These are phyloP conservation scores for Galeopterus variegatus DNA, from an alignment of 2,113 vertebrate species.

Conservation along the genomic window DNA sequence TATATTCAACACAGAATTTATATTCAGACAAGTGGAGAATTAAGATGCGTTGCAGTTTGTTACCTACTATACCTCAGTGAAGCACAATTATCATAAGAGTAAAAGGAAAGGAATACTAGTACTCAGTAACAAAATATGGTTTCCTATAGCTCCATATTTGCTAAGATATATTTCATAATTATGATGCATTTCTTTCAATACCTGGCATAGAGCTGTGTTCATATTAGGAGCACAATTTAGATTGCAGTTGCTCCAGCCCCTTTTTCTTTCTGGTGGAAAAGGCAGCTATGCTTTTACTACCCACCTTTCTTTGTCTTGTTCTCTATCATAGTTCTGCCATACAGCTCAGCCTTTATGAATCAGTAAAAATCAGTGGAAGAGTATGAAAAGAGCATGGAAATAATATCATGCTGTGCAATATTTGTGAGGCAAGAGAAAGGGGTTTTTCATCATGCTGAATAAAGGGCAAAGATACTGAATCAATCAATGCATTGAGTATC, in stretches of 20 bases:
- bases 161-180: not conserved
- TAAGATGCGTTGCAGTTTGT: constrained; percentile 13
- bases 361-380: not conserved
- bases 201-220: not conserved
- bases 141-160: not conserved
- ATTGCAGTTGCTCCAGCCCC: not conserved
- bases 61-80: not conserved
- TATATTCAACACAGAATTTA: constrained; percentile 43
- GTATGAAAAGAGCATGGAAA: constrained; percentile 5
- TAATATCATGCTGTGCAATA: not conserved
- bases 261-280: not conserved
- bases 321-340: not conserved
- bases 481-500: not conserved
- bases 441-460: not conserved
- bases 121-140: not conserved
- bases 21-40: constrained; percentile 20
- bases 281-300: not conserved
- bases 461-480: constrained; percentile 49
- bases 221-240: not conserved
- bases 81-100: not conserved
- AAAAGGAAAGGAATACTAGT: not conserved
- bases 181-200: not conserved
- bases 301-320: not conserved
- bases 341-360: not conserved
- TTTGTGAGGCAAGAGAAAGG: not conserved